phyloP scores from a whole-genome alignment of 1,140 invertebrate genomes.

The Batillaria attramentaria region DNA sequence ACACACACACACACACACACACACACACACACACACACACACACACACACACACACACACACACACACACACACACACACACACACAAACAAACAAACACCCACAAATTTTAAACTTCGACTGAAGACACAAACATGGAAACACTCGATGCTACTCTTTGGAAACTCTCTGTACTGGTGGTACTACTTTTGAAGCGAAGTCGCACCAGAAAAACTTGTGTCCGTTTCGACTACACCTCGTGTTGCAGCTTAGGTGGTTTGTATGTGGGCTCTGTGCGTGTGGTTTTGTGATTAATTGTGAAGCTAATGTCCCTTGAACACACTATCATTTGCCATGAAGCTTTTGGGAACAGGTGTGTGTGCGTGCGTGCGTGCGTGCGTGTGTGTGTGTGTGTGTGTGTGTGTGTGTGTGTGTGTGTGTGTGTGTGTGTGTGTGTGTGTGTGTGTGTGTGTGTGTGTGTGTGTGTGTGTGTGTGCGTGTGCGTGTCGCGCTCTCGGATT shows the following conservation, averaged over 20 bases:
- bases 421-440: no score
- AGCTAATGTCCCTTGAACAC: no score
- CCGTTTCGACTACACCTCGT: no score
- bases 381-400: conserved; percentile 5
- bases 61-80: neutral
- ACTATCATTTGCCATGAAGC: no score
- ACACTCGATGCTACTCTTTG: neutral
- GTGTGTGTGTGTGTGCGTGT: no score
- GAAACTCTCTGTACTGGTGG: neutral
- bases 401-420: conserved; percentile 10
- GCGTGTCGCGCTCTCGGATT: neutral
- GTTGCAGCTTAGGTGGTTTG: no score
- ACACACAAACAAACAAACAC: conserved; percentile 5
- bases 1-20: conserved; percentile 8
- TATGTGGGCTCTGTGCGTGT: neutral
- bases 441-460: no score
- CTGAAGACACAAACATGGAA: neutral
- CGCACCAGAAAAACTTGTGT: no score
- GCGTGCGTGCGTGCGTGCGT: neutral
- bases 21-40: conserved; percentile 8
- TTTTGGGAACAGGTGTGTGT: no score
- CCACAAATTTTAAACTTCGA: neutral
- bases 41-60: neutral
- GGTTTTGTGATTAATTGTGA: no score
- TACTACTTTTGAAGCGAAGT: no score